Evolutionary conservation across 2,888 invertebrate species (phyloP).

Genomic region (Corbicula japonica): DNA sequence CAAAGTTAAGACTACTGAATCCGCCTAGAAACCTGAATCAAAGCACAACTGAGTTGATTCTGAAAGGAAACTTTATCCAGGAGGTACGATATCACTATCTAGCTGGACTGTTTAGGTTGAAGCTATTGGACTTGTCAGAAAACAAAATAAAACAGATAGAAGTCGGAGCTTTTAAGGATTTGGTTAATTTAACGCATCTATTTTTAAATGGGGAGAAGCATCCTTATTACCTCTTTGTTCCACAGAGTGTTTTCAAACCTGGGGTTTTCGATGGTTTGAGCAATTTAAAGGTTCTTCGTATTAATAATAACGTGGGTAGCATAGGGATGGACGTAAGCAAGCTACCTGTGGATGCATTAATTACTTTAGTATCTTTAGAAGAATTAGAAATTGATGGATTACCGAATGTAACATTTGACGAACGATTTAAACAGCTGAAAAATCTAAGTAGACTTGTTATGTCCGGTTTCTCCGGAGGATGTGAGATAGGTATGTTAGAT

Average conservation of each 20-base stretch:
- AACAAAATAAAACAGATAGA: constrained; percentile 42
- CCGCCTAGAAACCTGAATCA: constrained; percentile 19
- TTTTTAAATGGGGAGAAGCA: constrained; percentile 32
- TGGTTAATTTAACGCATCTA: constrained; percentile 28
- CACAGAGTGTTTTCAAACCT: constrained; percentile 19
- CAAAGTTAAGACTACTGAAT: constrained; percentile 16
- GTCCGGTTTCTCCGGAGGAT: constrained; percentile 22
- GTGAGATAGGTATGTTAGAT: constrained; percentile 30
- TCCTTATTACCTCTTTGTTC: neutral
- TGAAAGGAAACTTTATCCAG: constrained; percentile 29
- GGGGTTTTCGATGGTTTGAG: constrained; percentile 45
- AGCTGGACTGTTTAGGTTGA: constrained; percentile 29
- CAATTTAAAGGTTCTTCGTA: constrained; percentile 25
- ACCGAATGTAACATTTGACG: constrained; percentile 25
- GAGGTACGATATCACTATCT: constrained; percentile 15
- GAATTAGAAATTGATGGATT: constrained; percentile 47
- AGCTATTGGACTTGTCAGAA: constrained; percentile 29
- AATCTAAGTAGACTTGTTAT: constrained; percentile 33
- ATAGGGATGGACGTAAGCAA: neutral
- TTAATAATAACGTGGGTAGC: constrained; percentile 25
- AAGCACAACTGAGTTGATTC: constrained; percentile 33
- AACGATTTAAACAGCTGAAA: constrained; percentile 27
- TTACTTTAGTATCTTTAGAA: constrained; percentile 22
- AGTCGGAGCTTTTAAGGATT: constrained; percentile 33
- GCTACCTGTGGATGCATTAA: constrained; percentile 23